These are phyloP conservation scores for Pollachius pollachius DNA, from an alignment of 2,113 vertebrate species.

Conservation along the genomic window DNA sequence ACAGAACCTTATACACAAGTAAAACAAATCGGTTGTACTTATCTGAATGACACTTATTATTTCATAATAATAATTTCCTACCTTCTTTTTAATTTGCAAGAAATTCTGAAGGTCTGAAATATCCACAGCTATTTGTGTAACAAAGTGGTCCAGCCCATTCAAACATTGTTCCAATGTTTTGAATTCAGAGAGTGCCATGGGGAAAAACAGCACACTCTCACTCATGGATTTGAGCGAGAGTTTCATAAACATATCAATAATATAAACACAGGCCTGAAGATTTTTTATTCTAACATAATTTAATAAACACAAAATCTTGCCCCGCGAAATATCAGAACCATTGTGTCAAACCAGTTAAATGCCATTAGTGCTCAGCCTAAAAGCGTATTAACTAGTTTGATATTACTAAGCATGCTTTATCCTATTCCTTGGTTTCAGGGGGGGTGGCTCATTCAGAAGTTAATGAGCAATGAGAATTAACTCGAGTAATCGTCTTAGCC, in stretches of 20 bases:
- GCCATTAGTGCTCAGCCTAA: constrained; percentile 28
- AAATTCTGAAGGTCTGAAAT: too few relatives aligned
- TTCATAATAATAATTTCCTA: too few relatives aligned
- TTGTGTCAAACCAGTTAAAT: constrained; percentile 54
- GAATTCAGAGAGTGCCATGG: too few relatives aligned
- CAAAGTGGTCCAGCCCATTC: too few relatives aligned
- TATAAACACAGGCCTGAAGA: not conserved
- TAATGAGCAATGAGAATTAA: constrained; percentile 61
- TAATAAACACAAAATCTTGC: constrained; percentile 7
- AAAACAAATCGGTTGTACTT: too few relatives aligned
- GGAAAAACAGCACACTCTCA: too few relatives aligned
- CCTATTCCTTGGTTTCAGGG: constrained; percentile 25
- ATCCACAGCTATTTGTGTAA: too few relatives aligned
- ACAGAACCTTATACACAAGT: too few relatives aligned
- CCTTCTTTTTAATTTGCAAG: too few relatives aligned
- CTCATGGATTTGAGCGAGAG: not conserved
- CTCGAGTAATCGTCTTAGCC: constrained; percentile 66
- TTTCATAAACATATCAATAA: not conserved
- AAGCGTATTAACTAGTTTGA: constrained; percentile 48
- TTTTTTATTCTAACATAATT: not conserved
- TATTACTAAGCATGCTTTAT: constrained; percentile 36
- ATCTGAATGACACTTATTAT: too few relatives aligned
- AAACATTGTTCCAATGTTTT: too few relatives aligned
- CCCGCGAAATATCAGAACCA: constrained; percentile 33
- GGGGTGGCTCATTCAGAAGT: constrained; percentile 37